phyloP scores from a whole-genome alignment of 2,888 invertebrate genomes.

The Drosophila peninsularis region DNA sequence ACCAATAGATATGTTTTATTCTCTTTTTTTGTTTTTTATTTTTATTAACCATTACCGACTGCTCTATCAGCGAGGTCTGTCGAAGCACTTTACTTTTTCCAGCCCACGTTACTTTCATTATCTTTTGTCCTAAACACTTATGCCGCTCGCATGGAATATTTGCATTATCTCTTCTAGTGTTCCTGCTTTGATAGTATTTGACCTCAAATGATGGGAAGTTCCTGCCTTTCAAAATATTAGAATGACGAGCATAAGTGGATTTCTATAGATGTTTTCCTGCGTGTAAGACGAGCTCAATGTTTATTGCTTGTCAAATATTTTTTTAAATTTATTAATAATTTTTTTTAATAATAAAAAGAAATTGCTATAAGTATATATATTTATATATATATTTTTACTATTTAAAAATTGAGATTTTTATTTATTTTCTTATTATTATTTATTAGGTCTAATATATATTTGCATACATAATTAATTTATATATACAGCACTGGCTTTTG shows the following conservation, averaged over 20 bases:
- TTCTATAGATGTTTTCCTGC: neutral
- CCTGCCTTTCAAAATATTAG: neutral
- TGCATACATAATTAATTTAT: too few relatives aligned
- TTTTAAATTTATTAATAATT: too few relatives aligned
- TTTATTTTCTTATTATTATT: too few relatives aligned
- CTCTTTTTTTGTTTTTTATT: neutral
- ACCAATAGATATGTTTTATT: conserved; percentile 5
- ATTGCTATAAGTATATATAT: too few relatives aligned
- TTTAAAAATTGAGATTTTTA: too few relatives aligned
- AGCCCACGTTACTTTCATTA: neutral
- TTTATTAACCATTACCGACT: conserved; percentile 5
- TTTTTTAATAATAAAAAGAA: too few relatives aligned
- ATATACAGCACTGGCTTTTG: neutral
- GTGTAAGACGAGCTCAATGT: neutral
- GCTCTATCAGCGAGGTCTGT: neutral
- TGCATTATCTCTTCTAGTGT: neutral
- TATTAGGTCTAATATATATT: too few relatives aligned
- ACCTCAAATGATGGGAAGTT: neutral
- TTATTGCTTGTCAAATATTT: too few relatives aligned
- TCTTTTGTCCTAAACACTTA: neutral
- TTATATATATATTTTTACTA: too few relatives aligned
- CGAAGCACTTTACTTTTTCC: neutral
- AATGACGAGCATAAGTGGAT: neutral
- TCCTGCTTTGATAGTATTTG: neutral
- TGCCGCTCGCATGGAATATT: neutral